Base-by-base conservation (phyloP, 2,888 invertebrate genomes). In the Acanthosoma haemorrhoidale region DNA sequence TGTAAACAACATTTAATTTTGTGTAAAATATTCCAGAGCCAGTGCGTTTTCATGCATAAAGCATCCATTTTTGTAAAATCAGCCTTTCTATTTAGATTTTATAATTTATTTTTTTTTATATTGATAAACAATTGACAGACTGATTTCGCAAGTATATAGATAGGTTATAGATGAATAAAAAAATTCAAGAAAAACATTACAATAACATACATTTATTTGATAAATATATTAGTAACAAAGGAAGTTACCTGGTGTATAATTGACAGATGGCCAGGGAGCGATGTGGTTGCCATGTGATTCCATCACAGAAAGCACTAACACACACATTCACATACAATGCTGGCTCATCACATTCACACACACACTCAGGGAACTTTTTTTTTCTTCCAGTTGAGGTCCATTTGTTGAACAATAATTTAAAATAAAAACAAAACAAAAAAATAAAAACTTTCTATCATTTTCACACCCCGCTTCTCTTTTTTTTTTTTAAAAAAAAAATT, bases 301-400 rank as follows among this genome's bases (percentile, higher is more conserved):
- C 64, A 64, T 41, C 64, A 64, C 64, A 39, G 51, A 39, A 59
- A 39, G 29, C 64, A 64, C 64, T 64, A 64, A 64, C 64, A 64
- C 41, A 41, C 64, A 64, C 41, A 64, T 64, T 64, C 64, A 64
- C 64, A 34, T 61, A 39, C 36, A 18, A 64, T 21, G 51, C 51
- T 64, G 64, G 64, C 64, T 64, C 64, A 64, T 64, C 64, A 64
- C 64, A 64, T 64, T 39, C 64, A 64, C 64, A 64, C 64, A 64
- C 64, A 64, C 61, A 36, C 38, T 41, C 21, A 41, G 41, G 41
- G 41, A 39, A 41, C n/a, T 58, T 64, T 41, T 57, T 38, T 29
- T 38, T 51, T 51, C 25, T 51, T 25, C 25, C 1, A n/a, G 25
- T 51, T 25, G 25, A 25, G 4, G 25, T 51, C n/a, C 25, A 25